Base-by-base conservation (phyloP, 2,113 vertebrate genomes). In the Uria aalge region DNA sequence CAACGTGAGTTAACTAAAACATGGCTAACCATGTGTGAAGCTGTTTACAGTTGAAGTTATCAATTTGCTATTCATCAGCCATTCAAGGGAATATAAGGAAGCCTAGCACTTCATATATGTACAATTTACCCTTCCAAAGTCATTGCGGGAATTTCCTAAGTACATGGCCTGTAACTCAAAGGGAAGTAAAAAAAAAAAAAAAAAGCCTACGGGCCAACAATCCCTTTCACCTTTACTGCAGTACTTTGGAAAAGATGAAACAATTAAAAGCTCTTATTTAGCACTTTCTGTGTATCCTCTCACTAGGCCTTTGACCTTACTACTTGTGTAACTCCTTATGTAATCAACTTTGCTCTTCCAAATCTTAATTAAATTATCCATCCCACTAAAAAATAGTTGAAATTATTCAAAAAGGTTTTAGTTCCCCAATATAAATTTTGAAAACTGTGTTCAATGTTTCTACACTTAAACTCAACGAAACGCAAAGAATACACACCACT, bases 401-500 rank as follows among this genome's bases (percentile, higher is more conserved):
- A 72, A 90, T 26, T 32, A 53, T 4, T 67, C 5, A 32, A 53
- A 66, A 82, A 41, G 0, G 0, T 43, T 93, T 60, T 36, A 45
- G 6, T 32, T 79, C 32, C 32, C 47, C 27, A 76, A 21, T 23
- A 53, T 2, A 60, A 27, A 52, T n/a, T 85, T 16, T 57, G 29
- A 79, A 90, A 90, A 66, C 3, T 18, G 21, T 13, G 15, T 19
- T 94, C 55, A 73, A 71, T 27, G 12, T 48, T 64, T 91, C 56
- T n/a, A 64, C 81, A 67, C 36, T 52, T 55, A 78, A 76, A 68
- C 29, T 55, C 19, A 59, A 52, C 0, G 0, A 91, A 89, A 78
- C 0, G 0, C 22, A 45, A 71, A 57, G 1, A 68, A 23, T 8
- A 36, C 15, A 24, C 2, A 66, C 2, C 4, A 40, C 1, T 66